Evolutionary conservation across 2,888 invertebrate genomes (phyloP), one percentile per base, ranked within the genome.

Genomic region (Drosophila eohydei): DNA sequence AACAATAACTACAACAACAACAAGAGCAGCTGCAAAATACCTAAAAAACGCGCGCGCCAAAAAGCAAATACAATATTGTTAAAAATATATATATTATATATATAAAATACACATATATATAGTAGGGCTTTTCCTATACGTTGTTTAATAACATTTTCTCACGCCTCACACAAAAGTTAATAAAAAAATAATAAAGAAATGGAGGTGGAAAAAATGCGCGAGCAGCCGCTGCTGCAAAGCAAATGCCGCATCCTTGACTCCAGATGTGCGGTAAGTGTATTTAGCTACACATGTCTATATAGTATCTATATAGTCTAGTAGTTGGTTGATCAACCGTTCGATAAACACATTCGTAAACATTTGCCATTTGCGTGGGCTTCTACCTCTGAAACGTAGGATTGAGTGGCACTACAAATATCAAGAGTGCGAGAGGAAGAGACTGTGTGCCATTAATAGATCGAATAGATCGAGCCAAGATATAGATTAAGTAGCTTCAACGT

Each of bases 231-330:
- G 78, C 66, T 91, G 65, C 88, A 91, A 67, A 91, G 80, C 77
- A 83, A 83, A 41, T 79, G 81, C 71, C 80, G 82, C 48, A 91
- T 91, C 75, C 90, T 91, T 66, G 92, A 92, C 51, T 78, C 91
- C 60, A 80, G 92, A 80, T 92, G 91, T 78, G 91, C 91, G 90
- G 92, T 92, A 88, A 92, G 92, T 91, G 66, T 74, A n/a, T 16
- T 43, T 34, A 6, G 11, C 3, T 12, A 4, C 16, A 26, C 16
- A n/a, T 50, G 48, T 61, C 32, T 26, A n/a, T 50, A 48, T 61
- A 38, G 34, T 26, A 38, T 11, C 28, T 46, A 61, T 40, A 38
- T 14, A 11, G 9, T 44, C 48, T n/a, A 28, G n/a, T n/a, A 28
- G n/a, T 38, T 36, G 28, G 58, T 77, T 64, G 63, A 70, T 63